Conservation (phyloP, 2,797 vertebrate genomes). For the Pseudochirops corinnae region DNA sequence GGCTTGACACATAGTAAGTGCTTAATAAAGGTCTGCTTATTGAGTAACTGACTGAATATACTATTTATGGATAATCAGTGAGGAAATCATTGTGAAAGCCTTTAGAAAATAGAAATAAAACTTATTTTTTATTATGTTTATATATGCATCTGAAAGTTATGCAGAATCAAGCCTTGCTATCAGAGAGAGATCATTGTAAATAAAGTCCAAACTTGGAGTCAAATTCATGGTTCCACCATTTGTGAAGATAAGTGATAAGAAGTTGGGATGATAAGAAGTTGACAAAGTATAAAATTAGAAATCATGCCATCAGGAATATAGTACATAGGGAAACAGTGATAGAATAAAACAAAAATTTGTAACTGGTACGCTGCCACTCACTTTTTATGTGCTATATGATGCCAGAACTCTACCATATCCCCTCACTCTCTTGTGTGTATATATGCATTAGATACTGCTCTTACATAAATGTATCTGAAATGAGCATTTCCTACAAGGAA, state of each 20-base stretch:
- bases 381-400: background rate
- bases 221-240: background rate
- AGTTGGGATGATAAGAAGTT: background rate
- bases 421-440: conserved; percentile 31
- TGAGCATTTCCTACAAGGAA: conserved; percentile 68
- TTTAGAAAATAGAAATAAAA: conserved; percentile 45
- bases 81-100: conserved; percentile 56
- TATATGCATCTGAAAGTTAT: conserved; percentile 29
- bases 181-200: background rate
- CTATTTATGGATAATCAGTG: conserved; percentile 63
- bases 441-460: conserved; percentile 35
- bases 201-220: background rate
- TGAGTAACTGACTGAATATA: conserved; percentile 2
- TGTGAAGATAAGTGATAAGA: background rate
- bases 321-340: background rate
- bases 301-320: background rate
- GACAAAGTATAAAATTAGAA: background rate
- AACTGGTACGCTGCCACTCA: background rate
- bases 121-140: conserved; percentile 61
- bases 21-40: background rate
- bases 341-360: background rate
- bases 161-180: background rate
- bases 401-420: background rate
- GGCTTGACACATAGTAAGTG: background rate
- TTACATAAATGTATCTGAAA: conserved; percentile 50